These are phyloP conservation scores for Nyctereutes procyonoides DNA, from an alignment of 2,113 vertebrate species.

Conservation along the genomic window DNA sequence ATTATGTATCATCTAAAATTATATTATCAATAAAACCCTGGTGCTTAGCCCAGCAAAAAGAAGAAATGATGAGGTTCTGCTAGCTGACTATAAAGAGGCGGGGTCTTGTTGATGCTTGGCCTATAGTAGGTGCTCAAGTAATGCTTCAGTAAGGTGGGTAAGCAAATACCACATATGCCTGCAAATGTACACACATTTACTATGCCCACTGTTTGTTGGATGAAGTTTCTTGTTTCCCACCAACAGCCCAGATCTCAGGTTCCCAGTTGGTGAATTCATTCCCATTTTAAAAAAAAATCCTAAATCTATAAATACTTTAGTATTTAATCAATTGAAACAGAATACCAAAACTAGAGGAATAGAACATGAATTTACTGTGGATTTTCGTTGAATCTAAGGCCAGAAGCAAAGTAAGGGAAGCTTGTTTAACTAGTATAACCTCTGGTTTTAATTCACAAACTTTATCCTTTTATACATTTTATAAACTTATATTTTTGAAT, in stretches of 20 bases:
- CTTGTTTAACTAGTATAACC: neutral
- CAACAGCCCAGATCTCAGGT: neutral
- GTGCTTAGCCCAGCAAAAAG: neutral
- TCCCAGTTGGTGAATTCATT: neutral
- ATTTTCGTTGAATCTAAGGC: neutral
- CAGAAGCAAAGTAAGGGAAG: neutral
- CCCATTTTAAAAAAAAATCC: neutral
- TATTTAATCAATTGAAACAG: neutral
- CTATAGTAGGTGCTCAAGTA: neutral
- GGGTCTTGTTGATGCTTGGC: neutral
- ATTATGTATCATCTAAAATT: neutral
- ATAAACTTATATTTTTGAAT: conserved; percentile 50
- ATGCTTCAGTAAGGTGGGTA: neutral
- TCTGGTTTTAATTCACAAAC: conserved; percentile 37
- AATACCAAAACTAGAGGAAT: neutral
- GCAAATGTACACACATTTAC: neutral
- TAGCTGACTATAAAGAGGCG: neutral
- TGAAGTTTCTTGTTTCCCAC: neutral
- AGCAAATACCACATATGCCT: neutral
- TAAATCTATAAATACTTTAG: neutral
- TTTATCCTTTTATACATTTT: neutral
- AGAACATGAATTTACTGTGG: neutral
- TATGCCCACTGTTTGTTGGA: too few relatives aligned
- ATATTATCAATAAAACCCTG: neutral
- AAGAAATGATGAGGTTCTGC: neutral